Conservation (phyloP, 2,113 vertebrate species). For the Nothoprocta pentlandii region DNA sequence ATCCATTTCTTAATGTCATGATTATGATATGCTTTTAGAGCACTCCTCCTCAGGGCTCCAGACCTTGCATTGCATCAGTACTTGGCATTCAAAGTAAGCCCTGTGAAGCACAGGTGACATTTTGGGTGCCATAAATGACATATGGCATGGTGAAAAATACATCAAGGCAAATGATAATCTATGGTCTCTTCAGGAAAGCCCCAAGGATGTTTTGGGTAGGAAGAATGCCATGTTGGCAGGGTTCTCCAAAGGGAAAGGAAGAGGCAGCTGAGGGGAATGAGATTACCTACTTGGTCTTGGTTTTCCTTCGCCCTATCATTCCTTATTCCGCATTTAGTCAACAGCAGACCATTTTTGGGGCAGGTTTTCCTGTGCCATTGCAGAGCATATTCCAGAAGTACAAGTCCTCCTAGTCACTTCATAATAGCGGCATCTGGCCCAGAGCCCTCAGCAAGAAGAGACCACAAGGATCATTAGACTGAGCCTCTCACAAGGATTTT, state of each 20-base stretch:
- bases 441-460: neutral
- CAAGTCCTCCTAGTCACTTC: neutral
- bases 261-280: neutral
- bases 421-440: neutral
- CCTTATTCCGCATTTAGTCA: neutral
- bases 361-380: neutral
- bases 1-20: neutral
- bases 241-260: neutral
- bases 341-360: neutral
- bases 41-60: neutral
- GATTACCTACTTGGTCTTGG: neutral
- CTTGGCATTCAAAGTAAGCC: neutral
- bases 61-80: neutral
- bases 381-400: neutral
- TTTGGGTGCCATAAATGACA: neutral
- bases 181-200: neutral
- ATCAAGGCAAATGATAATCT: neutral
- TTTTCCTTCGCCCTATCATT: neutral
- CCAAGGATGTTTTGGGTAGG: neutral
- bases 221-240: neutral
- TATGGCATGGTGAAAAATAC: neutral
- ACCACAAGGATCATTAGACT: slow-evolving; percentile 13
- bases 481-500: slow-evolving; percentile 21
- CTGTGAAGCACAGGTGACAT: neutral
- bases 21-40: neutral